Percentiles rank a stretch among this genome's conserved stretches.
These are phyloP conservation scores for Epirrhoe alternata DNA, from an alignment of 2,888 invertebrate species.

Conservation along the genomic window DNA sequence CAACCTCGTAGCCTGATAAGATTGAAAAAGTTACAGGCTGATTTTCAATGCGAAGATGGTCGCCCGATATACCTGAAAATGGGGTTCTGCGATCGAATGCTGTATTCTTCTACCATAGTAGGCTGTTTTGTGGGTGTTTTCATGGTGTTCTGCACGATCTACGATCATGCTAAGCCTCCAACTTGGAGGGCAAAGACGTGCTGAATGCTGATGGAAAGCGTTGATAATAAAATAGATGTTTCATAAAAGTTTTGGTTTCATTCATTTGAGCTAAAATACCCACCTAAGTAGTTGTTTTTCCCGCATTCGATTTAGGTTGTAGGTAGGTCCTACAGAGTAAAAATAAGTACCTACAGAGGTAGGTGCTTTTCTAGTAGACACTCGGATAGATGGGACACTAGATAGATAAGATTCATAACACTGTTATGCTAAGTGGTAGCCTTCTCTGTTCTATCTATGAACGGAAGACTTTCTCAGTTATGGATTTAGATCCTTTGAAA, in stretches of 20 bases:
- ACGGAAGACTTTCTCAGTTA: no score
- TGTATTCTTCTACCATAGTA: constrained; percentile 51
- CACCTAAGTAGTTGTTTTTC: no score
- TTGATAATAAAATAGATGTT: constrained; percentile 5
- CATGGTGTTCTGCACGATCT: constrained; percentile 41
- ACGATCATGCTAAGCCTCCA: constrained; percentile 56
- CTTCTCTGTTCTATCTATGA: no score
- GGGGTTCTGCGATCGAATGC: constrained; percentile 50
- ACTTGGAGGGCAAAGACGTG: constrained; percentile 50
- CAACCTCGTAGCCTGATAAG: constrained; percentile 26
- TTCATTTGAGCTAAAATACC: neutral
- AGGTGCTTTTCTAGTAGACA: no score
- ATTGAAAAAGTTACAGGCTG: constrained; percentile 53
- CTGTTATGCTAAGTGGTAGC: no score
- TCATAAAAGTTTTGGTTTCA: neutral
- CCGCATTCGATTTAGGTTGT: no score
- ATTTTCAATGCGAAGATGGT: constrained; percentile 57
- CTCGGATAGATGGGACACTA: no score
- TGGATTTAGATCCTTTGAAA: no score
- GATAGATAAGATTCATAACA: no score
- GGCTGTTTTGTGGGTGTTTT: constrained; percentile 38
- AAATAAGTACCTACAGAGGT: no score
- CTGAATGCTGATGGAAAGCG: constrained; percentile 16
- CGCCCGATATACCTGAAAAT: constrained; percentile 53
- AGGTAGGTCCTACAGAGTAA: no score